phyloP scores from a whole-genome alignment of 2,888 invertebrate genomes.

The Drosophila meridiana region DNA sequence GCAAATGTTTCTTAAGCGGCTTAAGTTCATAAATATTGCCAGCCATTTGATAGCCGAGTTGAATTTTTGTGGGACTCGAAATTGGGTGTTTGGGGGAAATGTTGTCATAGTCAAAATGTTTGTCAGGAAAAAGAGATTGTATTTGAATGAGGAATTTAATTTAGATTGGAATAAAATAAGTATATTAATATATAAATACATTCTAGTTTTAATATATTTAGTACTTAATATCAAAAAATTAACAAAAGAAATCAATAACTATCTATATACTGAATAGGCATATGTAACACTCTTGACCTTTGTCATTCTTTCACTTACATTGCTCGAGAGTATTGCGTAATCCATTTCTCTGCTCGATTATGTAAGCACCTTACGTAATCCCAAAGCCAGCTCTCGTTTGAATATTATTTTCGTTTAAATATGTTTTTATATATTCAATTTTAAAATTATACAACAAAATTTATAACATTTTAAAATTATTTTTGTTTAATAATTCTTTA shows the following conservation, averaged over 20 bases:
- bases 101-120: neutral
- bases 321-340: conserved; percentile 62
- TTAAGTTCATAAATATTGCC: conserved; percentile 80
- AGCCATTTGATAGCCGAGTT: conserved; percentile 14
- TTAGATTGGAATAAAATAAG: neutral
- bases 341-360: conserved; percentile 64
- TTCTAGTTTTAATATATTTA: too few relatives aligned
- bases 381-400: conserved; percentile 27
- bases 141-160: neutral
- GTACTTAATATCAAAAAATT: too few relatives aligned
- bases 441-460: conserved; percentile 54
- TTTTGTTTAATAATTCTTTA: neutral
- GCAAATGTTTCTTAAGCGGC: conserved; percentile 70
- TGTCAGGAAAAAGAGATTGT: neutral
- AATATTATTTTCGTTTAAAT: conserved; percentile 3
- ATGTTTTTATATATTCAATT: conserved; percentile 18
- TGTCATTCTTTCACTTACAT: conserved; percentile 53
- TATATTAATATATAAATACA: too few relatives aligned
- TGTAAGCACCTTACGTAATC: conserved; percentile 51
- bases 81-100: neutral
- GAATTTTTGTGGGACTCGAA: neutral
- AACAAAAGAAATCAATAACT: conserved; percentile 20
- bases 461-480: conserved; percentile 42
- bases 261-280: neutral
- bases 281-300: conserved; percentile 49